Conservation (phyloP, 2,888 invertebrate genomes). For the Sarcophaga caerulescens region DNA sequence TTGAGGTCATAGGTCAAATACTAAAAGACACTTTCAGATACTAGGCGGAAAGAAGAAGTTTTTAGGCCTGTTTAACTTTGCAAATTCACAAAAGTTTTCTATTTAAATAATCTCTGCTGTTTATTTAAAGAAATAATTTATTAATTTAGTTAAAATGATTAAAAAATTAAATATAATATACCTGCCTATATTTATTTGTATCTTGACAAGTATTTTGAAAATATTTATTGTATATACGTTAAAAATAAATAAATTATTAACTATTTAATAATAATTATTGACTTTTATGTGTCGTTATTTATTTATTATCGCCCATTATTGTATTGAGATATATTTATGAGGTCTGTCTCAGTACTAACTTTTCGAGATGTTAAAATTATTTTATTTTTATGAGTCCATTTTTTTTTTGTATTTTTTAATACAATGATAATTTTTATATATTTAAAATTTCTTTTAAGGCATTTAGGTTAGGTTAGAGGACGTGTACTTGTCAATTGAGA, state of each 20-base stretch:
- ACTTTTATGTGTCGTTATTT: conserved; percentile 38
- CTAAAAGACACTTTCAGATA: too few species aligned
- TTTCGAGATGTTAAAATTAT: not conserved
- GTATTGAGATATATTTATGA: conserved; percentile 4
- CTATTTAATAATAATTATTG: conserved; percentile 12
- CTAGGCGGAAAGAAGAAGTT: too few species aligned
- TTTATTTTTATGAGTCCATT: too few species aligned
- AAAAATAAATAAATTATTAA: not conserved
- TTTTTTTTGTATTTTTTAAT: too few species aligned
- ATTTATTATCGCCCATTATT: conserved; percentile 41
- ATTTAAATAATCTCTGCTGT: not conserved
- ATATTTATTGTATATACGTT: not conserved
- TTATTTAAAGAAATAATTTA: not conserved
- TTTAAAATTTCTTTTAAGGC: too few species aligned
- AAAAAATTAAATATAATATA: not conserved
- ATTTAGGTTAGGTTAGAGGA: too few species aligned
- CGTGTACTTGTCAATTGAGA: too few species aligned
- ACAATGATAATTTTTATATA: too few species aligned
- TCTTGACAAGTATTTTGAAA: not conserved
- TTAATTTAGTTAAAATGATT: not conserved
- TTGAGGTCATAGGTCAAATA: too few species aligned
- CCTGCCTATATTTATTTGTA: not conserved
- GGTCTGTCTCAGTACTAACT: not conserved
- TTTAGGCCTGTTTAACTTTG: too few species aligned
- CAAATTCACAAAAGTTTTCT: too few species aligned